Conservation (phyloP, 2,113 vertebrate species). For the Nanorana parkeri region DNA sequence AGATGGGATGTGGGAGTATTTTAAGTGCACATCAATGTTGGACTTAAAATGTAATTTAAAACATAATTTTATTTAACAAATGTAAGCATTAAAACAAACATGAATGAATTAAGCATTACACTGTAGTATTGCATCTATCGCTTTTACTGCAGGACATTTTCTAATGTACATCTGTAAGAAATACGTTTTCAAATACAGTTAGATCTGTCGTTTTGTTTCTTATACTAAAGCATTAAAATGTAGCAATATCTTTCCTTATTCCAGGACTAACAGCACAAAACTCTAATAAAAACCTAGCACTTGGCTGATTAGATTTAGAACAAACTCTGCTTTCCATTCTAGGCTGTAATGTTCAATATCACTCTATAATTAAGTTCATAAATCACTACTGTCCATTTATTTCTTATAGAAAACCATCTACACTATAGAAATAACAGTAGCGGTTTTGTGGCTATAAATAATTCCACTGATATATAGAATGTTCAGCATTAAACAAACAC, state of each 20-base stretch:
- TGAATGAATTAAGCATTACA: neutral
- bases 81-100: too few relatives aligned
- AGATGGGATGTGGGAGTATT: too few relatives aligned
- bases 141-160: neutral
- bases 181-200: neutral
- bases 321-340: slow-evolving; percentile 53
- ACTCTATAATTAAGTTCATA: slow-evolving; percentile 58
- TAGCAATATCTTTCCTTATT: slow-evolving; percentile 18
- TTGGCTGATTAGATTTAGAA: slow-evolving; percentile 55
- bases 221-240: slow-evolving; percentile 43
- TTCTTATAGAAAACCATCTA: slow-evolving; percentile 56
- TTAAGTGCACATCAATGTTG: too few relatives aligned
- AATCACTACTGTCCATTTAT: slow-evolving; percentile 57
- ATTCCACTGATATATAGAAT: slow-evolving; percentile 40
- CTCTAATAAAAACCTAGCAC: slow-evolving; percentile 49
- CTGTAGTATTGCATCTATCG: neutral
- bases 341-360: slow-evolving; percentile 55
- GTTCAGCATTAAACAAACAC: slow-evolving; percentile 31
- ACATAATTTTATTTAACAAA: too few relatives aligned
- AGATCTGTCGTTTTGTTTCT: slow-evolving; percentile 27
- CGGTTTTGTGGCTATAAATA: slow-evolving; percentile 44
- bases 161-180: neutral
- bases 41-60: too few relatives aligned
- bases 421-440: slow-evolving; percentile 49
- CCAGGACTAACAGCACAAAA: slow-evolving; percentile 25